A percentile compares a stretch with the other conserved stretches of the same genome.
These are phyloP conservation scores for Orbicella faveolata DNA, from an alignment of 64 coral and sea anemone species.

Conservation along the genomic window DNA sequence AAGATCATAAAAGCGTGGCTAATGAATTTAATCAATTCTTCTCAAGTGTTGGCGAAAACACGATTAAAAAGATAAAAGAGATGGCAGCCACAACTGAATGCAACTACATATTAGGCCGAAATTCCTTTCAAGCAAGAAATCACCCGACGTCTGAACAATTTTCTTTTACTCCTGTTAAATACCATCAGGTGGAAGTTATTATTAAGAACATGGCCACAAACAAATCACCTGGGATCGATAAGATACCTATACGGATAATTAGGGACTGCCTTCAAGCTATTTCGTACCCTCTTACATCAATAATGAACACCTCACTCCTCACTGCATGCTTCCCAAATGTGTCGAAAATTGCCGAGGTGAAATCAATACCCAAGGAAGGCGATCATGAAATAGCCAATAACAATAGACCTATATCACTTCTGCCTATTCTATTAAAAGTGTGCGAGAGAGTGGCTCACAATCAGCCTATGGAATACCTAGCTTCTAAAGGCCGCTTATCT, in stretches of 20 bases:
- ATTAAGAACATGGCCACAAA: background rate
- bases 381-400: constrained; percentile 35
- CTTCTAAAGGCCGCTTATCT: constrained; percentile 35
- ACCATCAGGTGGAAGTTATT: background rate
- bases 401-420: constrained; percentile 36
- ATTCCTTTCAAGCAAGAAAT: background rate
- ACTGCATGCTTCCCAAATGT: constrained; percentile 28
- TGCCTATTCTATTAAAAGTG: constrained; percentile 50
- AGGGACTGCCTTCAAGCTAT: constrained; percentile 39
- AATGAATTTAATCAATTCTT: background rate
- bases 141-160: background rate
- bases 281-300: constrained; percentile 13
- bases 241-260: constrained; percentile 43
- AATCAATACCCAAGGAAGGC: constrained; percentile 2
- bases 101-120: background rate
- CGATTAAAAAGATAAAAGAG: background rate
- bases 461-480: constrained; percentile 50
- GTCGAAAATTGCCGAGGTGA: constrained; percentile 36
- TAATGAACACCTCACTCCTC: constrained; percentile 33
- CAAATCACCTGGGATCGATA: constrained; percentile 43
- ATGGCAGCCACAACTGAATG: background rate
- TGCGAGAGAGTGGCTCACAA: constrained; percentile 67
- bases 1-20: constrained; percentile 7
- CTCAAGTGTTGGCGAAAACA: background rate
- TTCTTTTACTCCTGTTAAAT: background rate